Base-by-base conservation (phyloP, 2,888 invertebrate species). In the Proisotoma minuta region DNA sequence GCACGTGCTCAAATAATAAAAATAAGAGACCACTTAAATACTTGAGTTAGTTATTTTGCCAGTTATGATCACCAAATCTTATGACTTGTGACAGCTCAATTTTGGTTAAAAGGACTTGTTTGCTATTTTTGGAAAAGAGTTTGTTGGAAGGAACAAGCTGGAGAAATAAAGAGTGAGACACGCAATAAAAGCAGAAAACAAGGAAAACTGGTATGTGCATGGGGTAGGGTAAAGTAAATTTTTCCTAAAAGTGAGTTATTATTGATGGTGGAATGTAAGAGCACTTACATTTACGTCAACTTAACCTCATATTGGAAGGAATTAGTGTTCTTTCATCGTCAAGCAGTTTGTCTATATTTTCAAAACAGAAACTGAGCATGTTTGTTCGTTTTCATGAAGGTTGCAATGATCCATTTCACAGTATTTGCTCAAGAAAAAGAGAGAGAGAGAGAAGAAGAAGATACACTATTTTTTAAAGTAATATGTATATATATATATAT, bases 191-290 rank as follows among this genome's bases (percentile, higher is more conserved):
- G n/a, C n/a, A n/a, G n/a, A n/a, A n/a, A n/a, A n/a, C n/a, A n/a
- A n/a, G n/a, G n/a, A n/a, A n/a, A n/a, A n/a, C n/a, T n/a, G n/a
- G n/a, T n/a, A n/a, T n/a, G n/a, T n/a, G n/a, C n/a, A n/a, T n/a
- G n/a, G n/a, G n/a, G n/a, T n/a, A n/a, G n/a, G 43, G 5, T 18
- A 43, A 43, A 43, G 43, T 43, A 43, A 43, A 43, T 18, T n/a
- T n/a, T n/a, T n/a, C n/a, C 43, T 43, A 43, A 43, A 34, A 43
- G 43, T 43, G 43, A 43, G 43, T 43, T 43, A 43, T 43, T 43
- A 43, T 43, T 43, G 43, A 43, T 43, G 43, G 5, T 43, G 43
- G 5, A n/a, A n/a, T n/a, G 43, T 15, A 43, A 5, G 43, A 43
- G 43, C 43, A 43, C 43, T 43, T 43, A 43, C 43, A 43, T 43